Evolutionary conservation across 2,888 invertebrate genomes (phyloP).

Genomic region (Phaedon cochleariae): DNA sequence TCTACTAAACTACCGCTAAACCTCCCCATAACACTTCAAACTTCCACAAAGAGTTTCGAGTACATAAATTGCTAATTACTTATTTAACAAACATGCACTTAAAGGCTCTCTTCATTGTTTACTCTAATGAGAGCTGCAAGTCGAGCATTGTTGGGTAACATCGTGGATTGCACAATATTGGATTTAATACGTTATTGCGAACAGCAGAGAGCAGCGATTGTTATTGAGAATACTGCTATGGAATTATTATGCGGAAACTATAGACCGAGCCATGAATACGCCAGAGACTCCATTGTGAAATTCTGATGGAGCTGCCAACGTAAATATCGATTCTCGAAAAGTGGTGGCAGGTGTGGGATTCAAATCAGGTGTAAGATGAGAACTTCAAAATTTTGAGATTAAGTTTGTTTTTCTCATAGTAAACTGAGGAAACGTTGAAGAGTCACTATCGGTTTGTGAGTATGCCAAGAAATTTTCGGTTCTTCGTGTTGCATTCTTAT

Average conservation of each 20-base stretch:
- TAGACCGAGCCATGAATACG: neutral
- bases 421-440: no score
- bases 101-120: constrained; percentile 7
- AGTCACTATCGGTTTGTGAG: no score
- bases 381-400: no score
- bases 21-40: neutral
- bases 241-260: neutral
- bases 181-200: constrained; percentile 1
- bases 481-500: no score
- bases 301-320: no score
- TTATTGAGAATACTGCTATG: neutral
- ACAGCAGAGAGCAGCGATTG: neutral
- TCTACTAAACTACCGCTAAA: neutral
- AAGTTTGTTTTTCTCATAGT: no score
- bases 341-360: no score
- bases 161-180: constrained; percentile 16
- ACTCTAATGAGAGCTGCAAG: constrained; percentile 16
- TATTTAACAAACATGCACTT: constrained; percentile 21
- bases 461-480: no score
- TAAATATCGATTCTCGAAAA: no score
- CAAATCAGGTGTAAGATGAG: no score
- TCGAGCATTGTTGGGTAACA: constrained; percentile 13
- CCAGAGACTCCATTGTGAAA: neutral
- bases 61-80: constrained; percentile 17
- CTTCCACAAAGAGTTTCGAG: constrained; percentile 8